phyloP scores from a whole-genome alignment of 1,140 invertebrate species.

The Tetramorium parvispinum region DNA sequence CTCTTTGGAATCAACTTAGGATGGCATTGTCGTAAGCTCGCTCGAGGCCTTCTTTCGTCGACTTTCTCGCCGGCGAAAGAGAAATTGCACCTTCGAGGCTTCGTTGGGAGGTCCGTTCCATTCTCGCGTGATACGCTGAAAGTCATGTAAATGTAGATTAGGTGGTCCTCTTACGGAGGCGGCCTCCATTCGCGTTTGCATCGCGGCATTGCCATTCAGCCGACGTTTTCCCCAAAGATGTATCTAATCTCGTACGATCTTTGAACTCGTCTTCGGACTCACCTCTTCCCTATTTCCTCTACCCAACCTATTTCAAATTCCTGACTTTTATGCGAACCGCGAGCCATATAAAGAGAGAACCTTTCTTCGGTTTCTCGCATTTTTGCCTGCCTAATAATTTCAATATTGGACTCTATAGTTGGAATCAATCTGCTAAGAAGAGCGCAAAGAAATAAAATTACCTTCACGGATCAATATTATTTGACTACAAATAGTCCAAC shows the following conservation, averaged over 20 bases:
- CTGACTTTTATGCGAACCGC: conserved; percentile 1
- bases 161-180: conserved; percentile 52
- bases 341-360: neutral
- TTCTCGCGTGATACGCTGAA: conserved; percentile 52
- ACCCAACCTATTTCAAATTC: conserved; percentile 4
- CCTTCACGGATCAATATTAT: neutral
- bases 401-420: neutral
- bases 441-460: neutral
- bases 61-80: conserved; percentile 12
- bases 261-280: neutral
- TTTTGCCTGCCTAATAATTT: neutral
- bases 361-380: neutral
- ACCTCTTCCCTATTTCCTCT: neutral
- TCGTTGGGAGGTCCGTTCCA: conserved; percentile 34
- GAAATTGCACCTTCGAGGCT: conserved; percentile 33
- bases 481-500: neutral
- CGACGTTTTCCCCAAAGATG: conserved; percentile 9
- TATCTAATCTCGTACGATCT: conserved; percentile 64
- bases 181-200: conserved; percentile 11
- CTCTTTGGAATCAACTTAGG: conserved; percentile 57
- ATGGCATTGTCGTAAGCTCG: conserved; percentile 60
- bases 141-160: conserved; percentile 71
- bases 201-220: conserved; percentile 44
- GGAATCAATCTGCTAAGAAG: neutral
- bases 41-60: conserved; percentile 59